phyloP scores from a whole-genome alignment of 2,797 vertebrate genomes.

The Sibirionetta formosa region DNA sequence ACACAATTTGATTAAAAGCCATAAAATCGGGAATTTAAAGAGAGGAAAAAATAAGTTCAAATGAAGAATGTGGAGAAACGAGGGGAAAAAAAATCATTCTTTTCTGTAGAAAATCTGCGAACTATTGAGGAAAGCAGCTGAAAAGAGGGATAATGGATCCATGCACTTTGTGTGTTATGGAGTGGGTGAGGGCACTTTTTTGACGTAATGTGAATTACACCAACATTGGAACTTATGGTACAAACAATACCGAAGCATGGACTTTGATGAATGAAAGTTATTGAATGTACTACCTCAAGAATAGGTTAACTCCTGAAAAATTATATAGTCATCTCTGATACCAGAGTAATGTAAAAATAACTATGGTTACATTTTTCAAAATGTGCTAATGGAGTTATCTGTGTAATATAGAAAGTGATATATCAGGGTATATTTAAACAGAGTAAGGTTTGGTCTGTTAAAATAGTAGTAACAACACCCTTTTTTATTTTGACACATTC shows the following conservation, averaged over 20 bases:
- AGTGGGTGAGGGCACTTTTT: not conserved
- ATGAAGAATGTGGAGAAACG: not conserved
- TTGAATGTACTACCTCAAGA: not conserved
- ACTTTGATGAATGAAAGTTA: not conserved
- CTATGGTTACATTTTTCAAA: not conserved
- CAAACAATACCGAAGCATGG: not conserved
- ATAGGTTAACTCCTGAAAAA: not conserved
- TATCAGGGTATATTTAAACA: not conserved
- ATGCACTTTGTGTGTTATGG: not conserved
- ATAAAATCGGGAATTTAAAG: not conserved
- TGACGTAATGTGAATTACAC: not conserved
- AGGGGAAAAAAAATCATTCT: not conserved
- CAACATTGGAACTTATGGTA: not conserved
- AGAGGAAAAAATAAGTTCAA: not conserved
- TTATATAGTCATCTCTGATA: not conserved
- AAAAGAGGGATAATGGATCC: accelerated
- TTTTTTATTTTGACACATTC: not conserved
- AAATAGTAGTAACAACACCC: not conserved
- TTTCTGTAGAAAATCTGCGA: not conserved
- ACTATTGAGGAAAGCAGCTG: not conserved
- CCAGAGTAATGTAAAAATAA: not conserved
- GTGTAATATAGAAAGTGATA: not conserved
- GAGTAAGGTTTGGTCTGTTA: not conserved
- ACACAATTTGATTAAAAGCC: not conserved
- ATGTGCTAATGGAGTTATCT: not conserved